Evolutionary conservation across 2,113 vertebrate species (phyloP).

Genomic region (Oenanthe oenanthe): DNA sequence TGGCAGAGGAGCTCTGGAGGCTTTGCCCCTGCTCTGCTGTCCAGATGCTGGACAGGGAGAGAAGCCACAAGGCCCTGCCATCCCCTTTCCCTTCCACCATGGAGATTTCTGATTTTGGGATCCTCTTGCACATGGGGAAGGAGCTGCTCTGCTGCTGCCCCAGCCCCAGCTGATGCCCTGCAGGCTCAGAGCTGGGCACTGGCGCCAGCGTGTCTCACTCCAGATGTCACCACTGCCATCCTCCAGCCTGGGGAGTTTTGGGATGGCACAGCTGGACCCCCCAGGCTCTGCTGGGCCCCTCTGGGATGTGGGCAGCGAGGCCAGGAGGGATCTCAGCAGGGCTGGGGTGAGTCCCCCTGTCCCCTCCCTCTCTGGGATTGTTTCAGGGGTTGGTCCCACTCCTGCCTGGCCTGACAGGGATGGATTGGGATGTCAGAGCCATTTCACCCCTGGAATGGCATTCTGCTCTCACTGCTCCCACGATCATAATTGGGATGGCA

Average conservation of each 20-base stretch:
- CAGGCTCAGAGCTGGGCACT: neutral
- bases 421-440: neutral
- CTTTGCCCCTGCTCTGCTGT: neutral
- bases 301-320: accelerated
- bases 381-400: neutral
- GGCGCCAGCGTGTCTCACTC: neutral
- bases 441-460: neutral
- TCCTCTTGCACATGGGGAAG: neutral
- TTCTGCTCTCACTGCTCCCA: neutral
- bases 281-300: accelerated
- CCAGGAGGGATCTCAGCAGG: neutral
- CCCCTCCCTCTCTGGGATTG: neutral
- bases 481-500: neutral
- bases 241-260: neutral
- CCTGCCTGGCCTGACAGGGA: accelerated
- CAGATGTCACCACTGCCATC: neutral
- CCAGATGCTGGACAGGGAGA: accelerated
- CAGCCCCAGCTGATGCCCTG: neutral
- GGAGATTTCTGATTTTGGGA: neutral
- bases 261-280: neutral
- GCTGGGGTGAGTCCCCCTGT: neutral
- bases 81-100: neutral
- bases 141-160: neutral
- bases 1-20: neutral
- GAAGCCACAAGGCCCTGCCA: accelerated